These are phyloP conservation scores for Malurus leucopterus DNA, from an alignment of 2,797 vertebrate species.

Conservation along the genomic window DNA sequence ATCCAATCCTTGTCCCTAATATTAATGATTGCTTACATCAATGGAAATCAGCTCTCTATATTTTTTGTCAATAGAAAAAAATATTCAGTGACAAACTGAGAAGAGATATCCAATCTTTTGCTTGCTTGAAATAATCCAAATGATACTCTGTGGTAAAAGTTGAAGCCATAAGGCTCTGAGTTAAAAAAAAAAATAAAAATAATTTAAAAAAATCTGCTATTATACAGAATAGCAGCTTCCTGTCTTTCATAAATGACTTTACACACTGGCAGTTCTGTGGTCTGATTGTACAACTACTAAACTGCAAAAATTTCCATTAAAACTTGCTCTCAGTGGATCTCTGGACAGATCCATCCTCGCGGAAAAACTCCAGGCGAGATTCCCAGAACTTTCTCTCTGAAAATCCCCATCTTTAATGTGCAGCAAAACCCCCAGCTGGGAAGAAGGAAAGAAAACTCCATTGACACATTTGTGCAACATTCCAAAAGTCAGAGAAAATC, in stretches of 20 bases:
- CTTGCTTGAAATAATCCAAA: background rate
- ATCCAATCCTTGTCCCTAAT: background rate
- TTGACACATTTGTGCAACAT: background rate
- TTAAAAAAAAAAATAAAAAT: background rate
- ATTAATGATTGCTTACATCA: background rate
- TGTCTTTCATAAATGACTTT: background rate
- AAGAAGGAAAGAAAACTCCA: background rate
- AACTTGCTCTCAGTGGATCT: background rate
- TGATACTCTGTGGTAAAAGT: background rate
- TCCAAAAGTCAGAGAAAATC: background rate
- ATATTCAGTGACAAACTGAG: background rate
- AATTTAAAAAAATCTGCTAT: background rate
- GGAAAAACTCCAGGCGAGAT: background rate
- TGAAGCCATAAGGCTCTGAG: background rate
- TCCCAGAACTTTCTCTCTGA: background rate
- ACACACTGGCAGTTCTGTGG: background rate
- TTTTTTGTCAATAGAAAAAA: background rate
- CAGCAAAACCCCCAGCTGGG: rapidly evolving
- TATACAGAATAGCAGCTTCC: background rate
- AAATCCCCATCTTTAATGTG: background rate
- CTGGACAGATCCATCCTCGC: background rate
- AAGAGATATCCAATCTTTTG: background rate
- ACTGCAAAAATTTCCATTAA: background rate
- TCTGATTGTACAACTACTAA: background rate
- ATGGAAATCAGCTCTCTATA: background rate